A percentile compares a stretch with the other conserved stretches of the same genome.
phyloP scores from a whole-genome alignment of 2,797 vertebrate genomes.

The Intellagama lesueurii region DNA sequence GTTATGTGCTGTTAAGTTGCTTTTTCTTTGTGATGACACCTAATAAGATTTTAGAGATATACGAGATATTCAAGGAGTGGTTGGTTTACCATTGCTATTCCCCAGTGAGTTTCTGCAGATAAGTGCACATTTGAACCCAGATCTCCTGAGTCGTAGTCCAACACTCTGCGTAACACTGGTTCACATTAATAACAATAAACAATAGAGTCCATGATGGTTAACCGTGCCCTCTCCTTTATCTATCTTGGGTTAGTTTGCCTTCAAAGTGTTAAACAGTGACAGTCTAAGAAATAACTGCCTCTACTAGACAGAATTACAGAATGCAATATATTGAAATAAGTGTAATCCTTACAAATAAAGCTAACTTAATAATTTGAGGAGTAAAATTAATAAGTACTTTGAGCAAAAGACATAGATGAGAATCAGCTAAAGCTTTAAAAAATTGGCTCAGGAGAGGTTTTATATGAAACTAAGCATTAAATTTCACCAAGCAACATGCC shows the following conservation, averaged over 20 bases:
- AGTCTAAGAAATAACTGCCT: constrained; percentile 22
- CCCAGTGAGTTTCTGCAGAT: too few species aligned
- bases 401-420: constrained; percentile 51
- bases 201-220: background rate
- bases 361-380: constrained; percentile 36
- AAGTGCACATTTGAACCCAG: too few species aligned
- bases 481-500: constrained; percentile 63
- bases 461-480: constrained; percentile 68
- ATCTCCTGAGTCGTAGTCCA: too few species aligned
- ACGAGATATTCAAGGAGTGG: too few species aligned
- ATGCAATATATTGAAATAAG: background rate
- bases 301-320: constrained; percentile 11
- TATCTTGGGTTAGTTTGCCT: background rate
- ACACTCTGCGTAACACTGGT: background rate
- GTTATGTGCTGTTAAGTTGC: too few species aligned
- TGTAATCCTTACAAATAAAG: constrained; percentile 36
- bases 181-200: background rate
- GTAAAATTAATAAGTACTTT: constrained; percentile 12
- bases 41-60: too few species aligned
- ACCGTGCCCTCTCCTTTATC: background rate
- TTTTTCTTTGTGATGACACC: too few species aligned
- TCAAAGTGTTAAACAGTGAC: background rate
- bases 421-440: constrained; percentile 59
- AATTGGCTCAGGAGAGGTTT: constrained; percentile 63
- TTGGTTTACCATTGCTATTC: too few species aligned